Evolutionary conservation across 2,113 vertebrate genomes (phyloP).

Genomic region (Zeus faber): DNA sequence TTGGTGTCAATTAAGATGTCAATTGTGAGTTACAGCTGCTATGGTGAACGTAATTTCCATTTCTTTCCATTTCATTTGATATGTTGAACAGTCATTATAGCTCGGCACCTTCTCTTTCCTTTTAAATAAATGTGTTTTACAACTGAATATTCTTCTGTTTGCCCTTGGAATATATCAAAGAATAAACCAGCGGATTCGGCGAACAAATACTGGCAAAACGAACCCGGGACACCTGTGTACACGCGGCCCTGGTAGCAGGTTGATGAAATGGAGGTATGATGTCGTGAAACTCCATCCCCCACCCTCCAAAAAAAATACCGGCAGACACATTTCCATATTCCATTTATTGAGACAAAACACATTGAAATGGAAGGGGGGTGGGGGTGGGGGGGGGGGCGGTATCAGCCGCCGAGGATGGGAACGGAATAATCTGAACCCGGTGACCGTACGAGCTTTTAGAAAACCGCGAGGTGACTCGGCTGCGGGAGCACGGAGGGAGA

Average conservation of each 20-base stretch:
- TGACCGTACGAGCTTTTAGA: constrained; percentile 60
- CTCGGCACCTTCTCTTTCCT: too few relatives aligned
- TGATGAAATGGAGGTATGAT: constrained; percentile 49
- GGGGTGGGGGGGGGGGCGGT: too few relatives aligned
- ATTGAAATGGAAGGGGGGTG: constrained; percentile 46
- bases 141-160: too few relatives aligned
- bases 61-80: too few relatives aligned
- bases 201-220: neutral
- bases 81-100: too few relatives aligned
- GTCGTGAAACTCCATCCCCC: constrained; percentile 44
- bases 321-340: constrained; percentile 63
- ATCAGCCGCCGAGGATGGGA: constrained; percentile 38
- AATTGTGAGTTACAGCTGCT: too few relatives aligned
- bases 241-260: constrained; percentile 29
- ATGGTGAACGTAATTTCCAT: too few relatives aligned
- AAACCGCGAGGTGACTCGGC: constrained; percentile 61
- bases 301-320: constrained; percentile 30
- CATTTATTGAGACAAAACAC: constrained; percentile 53
- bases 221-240: constrained; percentile 16
- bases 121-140: too few relatives aligned
- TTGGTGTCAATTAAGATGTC: too few relatives aligned
- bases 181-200: neutral
- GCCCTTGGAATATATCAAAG: too few relatives aligned
- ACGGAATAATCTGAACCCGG: constrained; percentile 61
- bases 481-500: constrained; percentile 42